Conservation (phyloP, 2,113 vertebrate genomes). For the Furnarius figulus region DNA sequence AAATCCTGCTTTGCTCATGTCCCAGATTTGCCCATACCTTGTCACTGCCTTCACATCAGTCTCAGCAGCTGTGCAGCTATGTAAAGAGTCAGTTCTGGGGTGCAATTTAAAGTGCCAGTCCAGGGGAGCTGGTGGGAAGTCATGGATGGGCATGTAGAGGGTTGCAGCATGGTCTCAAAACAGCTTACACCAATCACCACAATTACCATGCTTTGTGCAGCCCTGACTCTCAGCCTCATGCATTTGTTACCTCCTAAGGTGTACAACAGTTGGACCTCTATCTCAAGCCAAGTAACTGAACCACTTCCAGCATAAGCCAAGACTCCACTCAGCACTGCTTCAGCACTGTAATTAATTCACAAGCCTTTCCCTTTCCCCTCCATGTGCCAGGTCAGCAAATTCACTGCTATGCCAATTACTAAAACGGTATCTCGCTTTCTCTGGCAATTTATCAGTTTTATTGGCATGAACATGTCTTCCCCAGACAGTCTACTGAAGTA, state of each 20-base stretch:
- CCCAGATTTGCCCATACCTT: rapidly evolving
- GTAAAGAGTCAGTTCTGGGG: background rate
- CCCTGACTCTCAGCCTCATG: background rate
- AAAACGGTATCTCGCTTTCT: background rate
- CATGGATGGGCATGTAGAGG: background rate
- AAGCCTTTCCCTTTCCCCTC: background rate
- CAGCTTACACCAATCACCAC: background rate
- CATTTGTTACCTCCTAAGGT: background rate
- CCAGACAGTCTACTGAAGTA: background rate
- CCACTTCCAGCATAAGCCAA: conserved; percentile 1
- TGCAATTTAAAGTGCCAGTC: background rate
- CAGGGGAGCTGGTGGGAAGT: background rate
- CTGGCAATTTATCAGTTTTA: conserved; percentile 40
- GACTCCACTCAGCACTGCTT: background rate
- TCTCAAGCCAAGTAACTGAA: conserved; percentile 4
- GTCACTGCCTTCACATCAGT: background rate
- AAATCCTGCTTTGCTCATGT: background rate
- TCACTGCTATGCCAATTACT: conserved; percentile 32
- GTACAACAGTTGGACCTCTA: background rate
- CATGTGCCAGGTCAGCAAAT: conserved; percentile 26
- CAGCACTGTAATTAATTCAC: conserved; percentile 27
- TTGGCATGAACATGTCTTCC: background rate
- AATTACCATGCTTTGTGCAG: background rate
- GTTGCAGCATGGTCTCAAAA: background rate
- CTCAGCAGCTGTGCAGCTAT: background rate